Percentiles rank a stretch among this genome's conserved stretches.
Conservation (phyloP, 1,140 invertebrate genomes). For the Oryctes rhinoceros region DNA sequence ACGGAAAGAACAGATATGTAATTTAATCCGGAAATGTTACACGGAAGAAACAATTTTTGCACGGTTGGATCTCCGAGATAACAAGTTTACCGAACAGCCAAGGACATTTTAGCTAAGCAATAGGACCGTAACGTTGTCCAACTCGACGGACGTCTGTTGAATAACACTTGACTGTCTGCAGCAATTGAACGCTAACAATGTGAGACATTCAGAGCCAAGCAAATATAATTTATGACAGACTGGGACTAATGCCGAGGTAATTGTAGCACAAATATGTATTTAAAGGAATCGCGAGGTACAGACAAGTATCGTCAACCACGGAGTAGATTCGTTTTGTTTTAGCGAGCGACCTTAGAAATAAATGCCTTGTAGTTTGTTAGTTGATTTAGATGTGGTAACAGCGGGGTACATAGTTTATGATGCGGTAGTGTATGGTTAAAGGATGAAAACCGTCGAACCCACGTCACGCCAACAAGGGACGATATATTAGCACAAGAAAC, state of each 20-base stretch:
- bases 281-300: constrained; percentile 30
- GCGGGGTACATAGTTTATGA: constrained; percentile 43
- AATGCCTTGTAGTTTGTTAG: constrained; percentile 40
- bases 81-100: too few relatives aligned
- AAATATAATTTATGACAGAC: constrained; percentile 40
- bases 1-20: too few relatives aligned
- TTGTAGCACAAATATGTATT: constrained; percentile 41
- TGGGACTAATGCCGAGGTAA: constrained; percentile 35
- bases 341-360: constrained; percentile 23
- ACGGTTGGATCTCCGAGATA: too few relatives aligned
- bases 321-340: constrained; percentile 31
- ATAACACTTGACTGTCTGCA: background rate
- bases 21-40: too few relatives aligned
- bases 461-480: constrained; percentile 44
- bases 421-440: constrained; percentile 43
- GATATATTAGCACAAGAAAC: constrained; percentile 34
- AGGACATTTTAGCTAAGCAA: too few relatives aligned
- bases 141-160: too few relatives aligned
- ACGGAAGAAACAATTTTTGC: too few relatives aligned
- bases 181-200: constrained; percentile 1
- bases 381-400: constrained; percentile 44
- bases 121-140: too few relatives aligned
- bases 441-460: constrained; percentile 43
- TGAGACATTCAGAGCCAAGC: background rate
- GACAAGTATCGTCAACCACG: constrained; percentile 21